phyloP scores from a whole-genome alignment of 2,797 vertebrate genomes.

The Crenichthys baileyi region DNA sequence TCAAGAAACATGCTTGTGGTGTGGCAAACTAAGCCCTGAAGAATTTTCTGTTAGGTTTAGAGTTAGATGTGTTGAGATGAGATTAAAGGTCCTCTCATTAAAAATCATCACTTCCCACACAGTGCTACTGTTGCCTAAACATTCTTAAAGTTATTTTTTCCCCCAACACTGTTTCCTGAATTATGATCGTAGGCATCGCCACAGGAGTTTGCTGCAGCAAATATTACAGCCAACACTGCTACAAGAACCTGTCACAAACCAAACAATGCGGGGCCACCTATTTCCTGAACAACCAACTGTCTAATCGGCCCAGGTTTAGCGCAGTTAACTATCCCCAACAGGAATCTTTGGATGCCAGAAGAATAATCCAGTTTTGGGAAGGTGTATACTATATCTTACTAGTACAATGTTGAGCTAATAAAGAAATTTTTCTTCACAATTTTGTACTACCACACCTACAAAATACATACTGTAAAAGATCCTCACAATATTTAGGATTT shows the following conservation, averaged over 20 bases:
- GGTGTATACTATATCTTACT: background rate
- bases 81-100: conserved; percentile 1
- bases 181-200: background rate
- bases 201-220: background rate
- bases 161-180: background rate
- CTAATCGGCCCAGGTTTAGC: conserved; percentile 4
- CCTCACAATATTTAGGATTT: background rate
- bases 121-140: conserved; percentile 18
- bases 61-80: conserved; percentile 23
- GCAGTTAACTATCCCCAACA: background rate
- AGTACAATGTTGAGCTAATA: background rate
- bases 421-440: background rate
- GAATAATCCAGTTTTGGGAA: background rate
- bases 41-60: conserved; percentile 18
- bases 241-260: conserved; percentile 6
- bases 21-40: conserved; percentile 28
- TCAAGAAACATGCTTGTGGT: conserved; percentile 9
- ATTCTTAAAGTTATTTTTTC: background rate
- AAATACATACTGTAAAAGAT: conserved; percentile 39
- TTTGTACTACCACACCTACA: background rate
- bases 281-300: conserved; percentile 8
- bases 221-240: background rate
- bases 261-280: background rate
- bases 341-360: background rate
- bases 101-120: conserved; percentile 13